These are phyloP conservation scores for Melanotaenia boesemani DNA, from an alignment of 2,797 vertebrate genomes.

Conservation along the genomic window DNA sequence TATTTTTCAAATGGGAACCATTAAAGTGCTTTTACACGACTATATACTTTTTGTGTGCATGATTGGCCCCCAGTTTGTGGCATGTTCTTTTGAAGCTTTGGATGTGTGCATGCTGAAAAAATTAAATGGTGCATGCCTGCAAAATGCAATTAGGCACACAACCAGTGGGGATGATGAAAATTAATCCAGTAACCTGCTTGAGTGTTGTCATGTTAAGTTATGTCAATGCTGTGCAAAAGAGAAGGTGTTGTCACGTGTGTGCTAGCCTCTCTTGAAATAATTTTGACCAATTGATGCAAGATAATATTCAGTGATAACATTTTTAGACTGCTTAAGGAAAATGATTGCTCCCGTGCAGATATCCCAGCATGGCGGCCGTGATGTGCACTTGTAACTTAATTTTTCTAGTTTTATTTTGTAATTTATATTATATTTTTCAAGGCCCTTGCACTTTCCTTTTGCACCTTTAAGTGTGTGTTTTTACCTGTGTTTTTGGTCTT, in stretches of 20 bases:
- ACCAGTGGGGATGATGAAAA: not conserved
- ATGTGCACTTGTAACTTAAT: not conserved
- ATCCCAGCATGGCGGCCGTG: not conserved
- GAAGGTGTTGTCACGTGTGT: not conserved
- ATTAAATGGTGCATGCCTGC: not conserved
- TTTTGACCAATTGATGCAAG: not conserved
- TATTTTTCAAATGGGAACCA: not conserved
- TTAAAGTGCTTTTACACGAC: conserved; percentile 1
- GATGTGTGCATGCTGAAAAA: not conserved
- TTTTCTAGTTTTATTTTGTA: too few species aligned
- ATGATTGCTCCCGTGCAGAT: not conserved
- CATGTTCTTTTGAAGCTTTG: not conserved
- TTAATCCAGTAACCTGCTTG: not conserved
- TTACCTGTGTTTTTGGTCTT: too few species aligned
- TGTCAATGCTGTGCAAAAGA: not conserved
- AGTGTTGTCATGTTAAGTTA: conserved; percentile 3
- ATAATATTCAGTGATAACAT: not conserved
- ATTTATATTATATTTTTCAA: too few species aligned
- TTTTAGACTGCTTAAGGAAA: not conserved
- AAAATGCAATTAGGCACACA: not conserved
- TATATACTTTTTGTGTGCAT: not conserved
- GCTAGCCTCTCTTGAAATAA: not conserved
- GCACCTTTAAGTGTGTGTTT: too few species aligned
- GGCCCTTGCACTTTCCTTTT: too few species aligned
- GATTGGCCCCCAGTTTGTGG: not conserved